Evolutionary conservation across 2,113 vertebrate species (phyloP).

Genomic region (Oreotrochilus melanogaster): DNA sequence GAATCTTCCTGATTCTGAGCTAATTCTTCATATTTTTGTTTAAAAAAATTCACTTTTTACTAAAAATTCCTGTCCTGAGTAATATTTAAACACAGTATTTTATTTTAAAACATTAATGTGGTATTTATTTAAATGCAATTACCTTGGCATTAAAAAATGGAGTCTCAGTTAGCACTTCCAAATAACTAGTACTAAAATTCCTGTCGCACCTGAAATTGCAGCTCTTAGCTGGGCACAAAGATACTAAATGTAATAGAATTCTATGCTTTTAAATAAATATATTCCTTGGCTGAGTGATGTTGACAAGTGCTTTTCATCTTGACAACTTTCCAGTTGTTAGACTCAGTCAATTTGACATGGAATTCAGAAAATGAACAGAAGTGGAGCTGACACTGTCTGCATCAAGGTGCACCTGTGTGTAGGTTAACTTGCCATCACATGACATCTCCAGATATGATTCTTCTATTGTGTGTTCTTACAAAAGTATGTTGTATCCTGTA

Average conservation of each 20-base stretch:
- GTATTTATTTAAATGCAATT: not conserved
- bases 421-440: not conserved
- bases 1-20: not conserved
- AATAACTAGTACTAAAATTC: not conserved
- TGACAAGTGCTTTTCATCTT: constrained; percentile 38
- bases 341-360: not conserved
- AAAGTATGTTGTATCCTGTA: not conserved
- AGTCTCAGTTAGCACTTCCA: not conserved
- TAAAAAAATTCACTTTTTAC: not conserved
- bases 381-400: not conserved
- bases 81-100: not conserved
- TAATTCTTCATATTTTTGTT: not conserved
- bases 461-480: not conserved
- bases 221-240: not conserved
- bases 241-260: constrained; percentile 41
- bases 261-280: constrained; percentile 31
- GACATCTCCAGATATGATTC: constrained; percentile 21
- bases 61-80: not conserved
- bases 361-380: constrained; percentile 21
- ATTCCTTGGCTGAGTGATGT: not conserved
- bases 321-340: constrained; percentile 11
- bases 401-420: constrained; percentile 6
- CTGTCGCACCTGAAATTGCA: not conserved
- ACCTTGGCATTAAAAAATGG: not conserved
- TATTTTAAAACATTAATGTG: not conserved